Evolutionary conservation across 2,888 invertebrate genomes (phyloP), one percentile per base, ranked within the genome.

Genomic region (Drosophila aldrichi): DNA sequence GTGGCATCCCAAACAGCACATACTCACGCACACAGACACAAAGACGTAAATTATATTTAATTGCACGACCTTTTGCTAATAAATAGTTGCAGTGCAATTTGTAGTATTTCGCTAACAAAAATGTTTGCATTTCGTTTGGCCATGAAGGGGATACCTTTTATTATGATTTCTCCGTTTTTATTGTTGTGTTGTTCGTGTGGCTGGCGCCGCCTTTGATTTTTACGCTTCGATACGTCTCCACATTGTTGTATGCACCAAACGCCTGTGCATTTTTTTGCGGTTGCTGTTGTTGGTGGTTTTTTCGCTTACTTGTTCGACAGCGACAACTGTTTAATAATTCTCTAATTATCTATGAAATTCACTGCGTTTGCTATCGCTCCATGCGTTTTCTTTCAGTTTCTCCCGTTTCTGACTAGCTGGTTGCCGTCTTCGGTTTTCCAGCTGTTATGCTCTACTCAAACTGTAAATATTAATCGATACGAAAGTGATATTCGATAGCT

Each of bases 191-290:
- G 68, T 56, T 74, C 52, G 62, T 51, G 58, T 88, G 74, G 72
- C 77, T 79, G 77, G 69, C 74, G 68, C 71, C 73, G 86, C 83
- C 88, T 82, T 75, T 70, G 70, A 79, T 79, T 86, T 78, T 86
- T 70, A 84, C 81, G 81, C 83, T 86, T 74, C 81, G 71, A 70
- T 83, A 75, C 71, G 77, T 75, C 83, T 78, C 73, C 87, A 69
- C 83, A 86, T 86, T 75, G 69, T 72, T 73, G 57, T 70, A 52
- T 73, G 61, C 80, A 80, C 70, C 74, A 74, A 75, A 66, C 65
- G 66, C 69, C 77, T 79, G 57, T 74, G 85, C 88, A 85, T 82
- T 74, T 70, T 79, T 70, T 65, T 67, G 57, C 65, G 64, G 12
- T 18, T 40, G n/a, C 18, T 43, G 49, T 68, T 66, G 49, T 20